These are phyloP conservation scores for Hydrotaea cyrtoneurina DNA, from an alignment of 2,888 invertebrate genomes.

Conservation along the genomic window DNA sequence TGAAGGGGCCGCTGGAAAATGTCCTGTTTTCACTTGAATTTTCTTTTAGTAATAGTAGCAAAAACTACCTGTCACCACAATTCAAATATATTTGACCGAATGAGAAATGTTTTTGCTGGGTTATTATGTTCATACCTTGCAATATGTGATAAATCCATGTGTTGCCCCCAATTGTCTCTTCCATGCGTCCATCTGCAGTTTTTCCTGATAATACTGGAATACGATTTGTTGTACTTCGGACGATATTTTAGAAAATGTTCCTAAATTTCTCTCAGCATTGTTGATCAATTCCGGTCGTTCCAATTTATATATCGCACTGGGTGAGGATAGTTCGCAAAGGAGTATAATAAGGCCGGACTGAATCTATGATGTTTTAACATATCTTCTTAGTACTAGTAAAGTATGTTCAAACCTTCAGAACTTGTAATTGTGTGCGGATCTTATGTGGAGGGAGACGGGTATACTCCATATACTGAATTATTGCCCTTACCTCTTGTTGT, in stretches of 20 bases:
- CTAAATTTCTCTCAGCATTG: slow-evolving; percentile 71
- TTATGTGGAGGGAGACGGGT: no score
- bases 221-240: slow-evolving; percentile 67
- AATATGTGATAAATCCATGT: slow-evolving; percentile 74
- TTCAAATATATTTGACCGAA: no score
- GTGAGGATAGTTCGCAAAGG: slow-evolving; percentile 75
- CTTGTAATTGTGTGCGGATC: no score
- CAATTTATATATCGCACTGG: slow-evolving; percentile 71
- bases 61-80: no score
- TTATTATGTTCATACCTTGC: slow-evolving; percentile 70
- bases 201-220: slow-evolving; percentile 74
- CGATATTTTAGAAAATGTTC: slow-evolving; percentile 16
- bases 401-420: no score
- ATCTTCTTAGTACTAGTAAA: no score
- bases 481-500: slow-evolving; percentile 50
- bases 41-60: no score
- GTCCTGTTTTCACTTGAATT: no score
- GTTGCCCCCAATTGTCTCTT: slow-evolving; percentile 76
- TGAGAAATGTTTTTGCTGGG: no score
- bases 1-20: no score
- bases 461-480: no score
- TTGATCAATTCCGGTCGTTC: slow-evolving; percentile 67
- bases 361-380: slow-evolving; percentile 68
- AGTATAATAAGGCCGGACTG: slow-evolving; percentile 72
- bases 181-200: slow-evolving; percentile 74